These are phyloP conservation scores for Salvator merianae DNA, from an alignment of 2,113 vertebrate genomes.

Conservation along the genomic window DNA sequence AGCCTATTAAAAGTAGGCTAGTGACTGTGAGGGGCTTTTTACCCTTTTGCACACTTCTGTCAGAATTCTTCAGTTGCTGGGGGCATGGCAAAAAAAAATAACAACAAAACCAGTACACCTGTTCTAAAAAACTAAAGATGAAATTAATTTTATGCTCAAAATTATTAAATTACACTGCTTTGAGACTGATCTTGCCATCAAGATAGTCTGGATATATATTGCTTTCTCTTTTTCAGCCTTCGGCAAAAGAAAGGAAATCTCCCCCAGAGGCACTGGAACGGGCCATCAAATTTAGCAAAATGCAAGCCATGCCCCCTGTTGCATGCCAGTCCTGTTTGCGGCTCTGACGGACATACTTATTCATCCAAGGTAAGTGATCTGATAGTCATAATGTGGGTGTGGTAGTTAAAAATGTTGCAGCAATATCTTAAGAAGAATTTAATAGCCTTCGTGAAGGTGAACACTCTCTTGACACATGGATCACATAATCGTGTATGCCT, in stretches of 20 bases:
- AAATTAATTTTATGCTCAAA: neutral
- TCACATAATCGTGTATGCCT: neutral
- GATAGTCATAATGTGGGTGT: rapidly evolving
- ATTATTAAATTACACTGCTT: neutral
- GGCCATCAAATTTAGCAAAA: constrained; percentile 77
- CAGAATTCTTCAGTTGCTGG: neutral
- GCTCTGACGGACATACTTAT: constrained; percentile 89
- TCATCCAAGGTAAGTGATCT: constrained; percentile 76
- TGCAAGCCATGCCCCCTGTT: constrained; percentile 82
- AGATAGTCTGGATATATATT: neutral
- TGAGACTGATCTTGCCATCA: rapidly evolving
- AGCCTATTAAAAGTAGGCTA: no score
- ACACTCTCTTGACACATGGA: no score
- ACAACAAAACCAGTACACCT: no score
- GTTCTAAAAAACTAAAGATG: neutral
- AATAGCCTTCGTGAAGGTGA: no score
- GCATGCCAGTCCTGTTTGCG: constrained; percentile 74
- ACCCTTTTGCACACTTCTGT: no score
- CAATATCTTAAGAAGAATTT: no score
- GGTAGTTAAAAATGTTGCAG: rapidly evolving
- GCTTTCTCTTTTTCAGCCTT: constrained; percentile 51
- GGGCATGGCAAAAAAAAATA: no score
- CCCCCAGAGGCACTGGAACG: constrained; percentile 81
- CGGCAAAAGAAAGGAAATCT: constrained; percentile 78
- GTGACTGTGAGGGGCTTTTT: no score